Evolutionary conservation across 2,797 vertebrate species (phyloP), one percentile per base, ranked within the genome.

Genomic region (Amblyopsis hoosieri): DNA sequence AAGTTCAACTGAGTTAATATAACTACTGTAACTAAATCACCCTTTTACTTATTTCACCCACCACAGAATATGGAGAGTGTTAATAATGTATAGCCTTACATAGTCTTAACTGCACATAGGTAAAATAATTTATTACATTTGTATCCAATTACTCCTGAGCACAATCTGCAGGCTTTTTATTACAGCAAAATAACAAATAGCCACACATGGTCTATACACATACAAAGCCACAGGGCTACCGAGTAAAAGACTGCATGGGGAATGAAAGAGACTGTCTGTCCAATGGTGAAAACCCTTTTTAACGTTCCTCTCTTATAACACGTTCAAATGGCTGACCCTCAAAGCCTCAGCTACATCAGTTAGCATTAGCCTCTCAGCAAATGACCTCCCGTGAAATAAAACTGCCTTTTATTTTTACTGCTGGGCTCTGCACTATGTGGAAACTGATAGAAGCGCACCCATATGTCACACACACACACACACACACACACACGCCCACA

Each of bases 381-480:
- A 42, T 42, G 37, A 7, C 37, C 31, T n/a, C 37, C 15, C 52
- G 17, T 31, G 52, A 59, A 59, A 69, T 5, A 61, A 64, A 56
- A 1, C 4, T 10, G 46, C 37, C 15, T 49, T 67, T 54, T 58
- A 59, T 64, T 57, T 57, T 29, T 42, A 49, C 48, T 49, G 48
- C 48, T n/a, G 5, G 13, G 12, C 10, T 49, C 2, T 14, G 3
- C 48, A 9, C 14, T 58, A 14, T 23, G 23, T 15, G 19, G 56
- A 51, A 57, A 33, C 14, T 8, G n/a, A 51, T 9, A 19, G 14
- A 23, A 10, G 29, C 23, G n/a, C 52, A 31, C 17, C 12, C 52
- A 54, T 23, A 54, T 23, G 23, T 14, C 51, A 11, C 0, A 13
- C 42, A 58, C 19, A 19, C 42, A n/a, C 57, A 47, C 15, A 58